A percentile compares a stretch with the other conserved stretches of the same genome.
Evolutionary conservation across 2,888 invertebrate genomes (phyloP).

Genomic region (Encarsia formosa): DNA sequence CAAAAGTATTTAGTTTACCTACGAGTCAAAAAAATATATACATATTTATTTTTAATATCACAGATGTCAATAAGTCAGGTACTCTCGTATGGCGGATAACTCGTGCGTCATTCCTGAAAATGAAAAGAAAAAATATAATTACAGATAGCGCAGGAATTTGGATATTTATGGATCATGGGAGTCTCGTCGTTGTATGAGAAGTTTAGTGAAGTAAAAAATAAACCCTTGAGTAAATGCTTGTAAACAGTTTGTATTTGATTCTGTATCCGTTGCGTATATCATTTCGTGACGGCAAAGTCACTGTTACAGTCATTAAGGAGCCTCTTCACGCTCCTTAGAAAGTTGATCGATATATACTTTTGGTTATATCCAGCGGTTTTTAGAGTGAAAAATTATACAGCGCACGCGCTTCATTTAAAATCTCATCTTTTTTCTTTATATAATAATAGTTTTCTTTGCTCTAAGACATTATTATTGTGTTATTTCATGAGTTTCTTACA

Average conservation of each 20-base stretch:
- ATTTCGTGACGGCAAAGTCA: conserved; percentile 23
- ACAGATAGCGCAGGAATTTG: conserved; percentile 18
- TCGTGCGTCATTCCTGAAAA: conserved; percentile 24
- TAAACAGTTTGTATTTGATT: conserved; percentile 30
- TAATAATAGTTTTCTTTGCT: conserved; percentile 11
- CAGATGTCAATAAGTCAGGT: conserved; percentile 29
- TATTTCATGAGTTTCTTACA: conserved; percentile 14
- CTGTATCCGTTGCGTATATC: conserved; percentile 28
- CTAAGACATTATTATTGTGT: conserved; percentile 17
- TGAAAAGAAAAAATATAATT: conserved; percentile 24
- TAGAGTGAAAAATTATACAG: conserved; percentile 28
- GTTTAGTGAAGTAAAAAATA: conserved; percentile 25
- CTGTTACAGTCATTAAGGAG: conserved; percentile 23
- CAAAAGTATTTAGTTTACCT: no score
- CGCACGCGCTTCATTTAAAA: conserved; percentile 22
- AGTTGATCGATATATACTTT: conserved; percentile 18
- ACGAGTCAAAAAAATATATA: conserved; percentile 1
- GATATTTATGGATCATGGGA: conserved; percentile 26
- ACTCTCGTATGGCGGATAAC: conserved; percentile 21
- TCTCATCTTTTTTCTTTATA: conserved; percentile 5
- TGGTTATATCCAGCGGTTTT: conserved; percentile 11
- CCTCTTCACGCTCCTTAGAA: neutral
- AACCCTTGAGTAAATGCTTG: conserved; percentile 24
- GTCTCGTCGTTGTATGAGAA: conserved; percentile 25
- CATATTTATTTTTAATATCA: conserved; percentile 28